Evolutionary conservation across 1,140 invertebrate species (phyloP).

Genomic region (Callitettix versicolor): DNA sequence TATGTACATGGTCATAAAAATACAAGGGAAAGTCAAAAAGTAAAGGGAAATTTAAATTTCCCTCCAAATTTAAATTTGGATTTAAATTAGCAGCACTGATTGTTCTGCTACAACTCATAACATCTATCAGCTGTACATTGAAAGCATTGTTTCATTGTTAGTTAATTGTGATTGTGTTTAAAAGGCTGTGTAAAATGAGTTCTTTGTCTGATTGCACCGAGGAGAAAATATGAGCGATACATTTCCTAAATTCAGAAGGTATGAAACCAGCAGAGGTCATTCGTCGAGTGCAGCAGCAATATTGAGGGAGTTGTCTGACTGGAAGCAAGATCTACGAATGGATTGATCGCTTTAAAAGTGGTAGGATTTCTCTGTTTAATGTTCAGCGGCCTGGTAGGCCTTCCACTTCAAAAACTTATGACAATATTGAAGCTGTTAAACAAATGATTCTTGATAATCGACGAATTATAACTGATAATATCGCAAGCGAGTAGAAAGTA

Average conservation of each 20-base stretch:
- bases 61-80: not conserved
- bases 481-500: not conserved
- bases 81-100: not conserved
- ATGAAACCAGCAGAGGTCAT: not conserved
- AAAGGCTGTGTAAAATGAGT: not conserved
- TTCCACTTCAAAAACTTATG: not conserved
- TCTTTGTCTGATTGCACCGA: not conserved
- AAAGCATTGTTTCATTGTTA: not conserved
- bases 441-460: not conserved
- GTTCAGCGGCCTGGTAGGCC: not conserved
- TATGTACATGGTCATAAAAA: no score
- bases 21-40: not conserved
- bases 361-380: not conserved
- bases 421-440: not conserved
- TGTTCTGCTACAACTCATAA: not conserved
- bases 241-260: not conserved
- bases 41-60: not conserved
- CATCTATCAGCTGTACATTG: not conserved
- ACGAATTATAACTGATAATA: not conserved
- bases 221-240: not conserved
- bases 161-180: not conserved
- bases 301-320: not conserved
- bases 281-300: not conserved
- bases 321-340: not conserved
- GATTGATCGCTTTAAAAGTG: not conserved